These are phyloP conservation scores for Drosophila hawaiiensis DNA, from an alignment of 2,888 invertebrate genomes.

Conservation along the genomic window DNA sequence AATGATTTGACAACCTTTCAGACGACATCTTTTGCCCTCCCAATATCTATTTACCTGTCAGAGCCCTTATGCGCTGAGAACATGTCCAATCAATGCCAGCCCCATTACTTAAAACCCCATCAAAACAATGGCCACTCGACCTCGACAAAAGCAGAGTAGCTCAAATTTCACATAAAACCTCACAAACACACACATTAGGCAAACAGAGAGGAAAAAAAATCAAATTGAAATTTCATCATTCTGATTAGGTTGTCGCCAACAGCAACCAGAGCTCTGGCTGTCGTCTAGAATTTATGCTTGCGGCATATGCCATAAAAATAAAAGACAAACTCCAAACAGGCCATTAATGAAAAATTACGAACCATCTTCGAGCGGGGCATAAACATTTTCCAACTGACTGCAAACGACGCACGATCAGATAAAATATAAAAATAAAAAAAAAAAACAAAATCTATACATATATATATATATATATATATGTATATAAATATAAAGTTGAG, in stretches of 20 bases:
- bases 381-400: slow-evolving; percentile 74
- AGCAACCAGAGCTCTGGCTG: slow-evolving; percentile 17
- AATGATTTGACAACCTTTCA: slow-evolving; percentile 10
- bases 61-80: slow-evolving; percentile 36
- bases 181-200: slow-evolving; percentile 38
- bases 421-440: slow-evolving; percentile 39
- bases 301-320: slow-evolving; percentile 65
- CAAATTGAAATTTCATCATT: slow-evolving; percentile 75
- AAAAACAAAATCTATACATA: background rate
- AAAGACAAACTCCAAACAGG: slow-evolving; percentile 17
- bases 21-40: slow-evolving; percentile 7
- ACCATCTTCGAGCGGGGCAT: slow-evolving; percentile 36
- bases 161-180: slow-evolving; percentile 60
- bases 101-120: slow-evolving; percentile 67
- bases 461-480: background rate
- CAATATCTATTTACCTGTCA: slow-evolving; percentile 58
- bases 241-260: slow-evolving; percentile 65
- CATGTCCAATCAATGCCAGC: slow-evolving; percentile 66
- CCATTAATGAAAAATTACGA: slow-evolving; percentile 73
- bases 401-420: slow-evolving; percentile 71
- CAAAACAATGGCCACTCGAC: slow-evolving; percentile 44
- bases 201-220: slow-evolving; percentile 15
- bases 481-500: slow-evolving; percentile 40
- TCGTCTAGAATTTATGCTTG: slow-evolving; percentile 50
- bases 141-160: slow-evolving; percentile 42